Evolutionary conservation across 2,797 vertebrate genomes (phyloP).

Genomic region (Sphenopsis melanotis): DNA sequence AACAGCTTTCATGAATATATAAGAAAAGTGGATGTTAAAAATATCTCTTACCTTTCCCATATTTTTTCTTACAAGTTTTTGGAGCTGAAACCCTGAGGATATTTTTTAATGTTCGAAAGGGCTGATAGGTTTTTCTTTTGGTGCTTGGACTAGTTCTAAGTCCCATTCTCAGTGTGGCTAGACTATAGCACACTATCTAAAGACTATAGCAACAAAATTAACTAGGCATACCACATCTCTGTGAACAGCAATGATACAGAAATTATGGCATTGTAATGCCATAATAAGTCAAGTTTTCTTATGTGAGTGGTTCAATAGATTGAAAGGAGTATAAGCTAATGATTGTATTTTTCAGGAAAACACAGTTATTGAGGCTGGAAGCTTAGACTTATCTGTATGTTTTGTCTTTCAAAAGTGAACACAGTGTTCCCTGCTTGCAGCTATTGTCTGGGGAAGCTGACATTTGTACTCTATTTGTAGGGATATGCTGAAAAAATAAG

Average conservation of each 20-base stretch:
- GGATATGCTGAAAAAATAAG: slow-evolving; percentile 91
- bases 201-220: neutral
- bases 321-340: neutral
- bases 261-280: neutral
- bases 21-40: neutral
- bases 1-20: neutral
- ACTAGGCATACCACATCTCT: neutral
- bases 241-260: neutral
- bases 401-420: neutral
- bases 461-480: slow-evolving; percentile 61
- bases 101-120: neutral
- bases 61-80: neutral
- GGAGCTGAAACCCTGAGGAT: neutral
- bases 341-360: neutral
- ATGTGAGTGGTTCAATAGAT: neutral
- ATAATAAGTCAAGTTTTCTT: neutral
- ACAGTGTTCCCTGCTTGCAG: neutral
- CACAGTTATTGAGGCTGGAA: neutral
- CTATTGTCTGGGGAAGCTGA: neutral
- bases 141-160: neutral
- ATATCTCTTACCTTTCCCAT: neutral
- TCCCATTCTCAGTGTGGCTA: neutral
- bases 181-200: neutral
- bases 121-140: neutral
- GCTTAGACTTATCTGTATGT: neutral